Evolutionary conservation across 1,140 invertebrate species (phyloP).

Genomic region (Macrotrachela quadricornifera): DNA sequence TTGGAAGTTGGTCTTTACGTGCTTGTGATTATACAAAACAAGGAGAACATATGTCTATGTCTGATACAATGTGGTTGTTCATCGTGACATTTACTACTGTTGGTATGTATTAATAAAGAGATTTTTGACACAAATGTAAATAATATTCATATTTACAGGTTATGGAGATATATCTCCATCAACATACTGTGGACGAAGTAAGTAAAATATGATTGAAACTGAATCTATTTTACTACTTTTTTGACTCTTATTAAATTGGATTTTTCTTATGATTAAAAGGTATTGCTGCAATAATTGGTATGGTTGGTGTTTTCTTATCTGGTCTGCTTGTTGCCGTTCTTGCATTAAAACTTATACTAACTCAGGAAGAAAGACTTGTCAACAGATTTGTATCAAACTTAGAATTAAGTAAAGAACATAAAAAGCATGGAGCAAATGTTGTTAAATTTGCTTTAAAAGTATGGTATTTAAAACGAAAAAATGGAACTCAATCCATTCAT

Average conservation of each 20-base stretch:
- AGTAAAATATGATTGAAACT: too few species aligned
- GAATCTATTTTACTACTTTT: too few species aligned
- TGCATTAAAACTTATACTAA: constrained; percentile 13
- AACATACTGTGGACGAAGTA: constrained; percentile 80
- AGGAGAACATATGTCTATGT: too few species aligned
- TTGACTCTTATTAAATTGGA: too few species aligned
- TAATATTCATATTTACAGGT: constrained; percentile 30
- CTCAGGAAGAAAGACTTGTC: constrained; percentile 15
- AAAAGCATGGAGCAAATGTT: constrained; percentile 15
- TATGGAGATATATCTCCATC: constrained; percentile 99
- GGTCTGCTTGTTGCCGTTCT: constrained; percentile 26
- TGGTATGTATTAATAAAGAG: constrained; percentile 22
- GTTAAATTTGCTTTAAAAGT: constrained; percentile 20
- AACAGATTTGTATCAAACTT: constrained; percentile 15
- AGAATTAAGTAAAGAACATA: constrained; percentile 13
- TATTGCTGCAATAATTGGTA: constrained; percentile 24
- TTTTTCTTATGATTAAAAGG: too few species aligned
- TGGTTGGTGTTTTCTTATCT: constrained; percentile 14
- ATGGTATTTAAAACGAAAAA: constrained; percentile 13
- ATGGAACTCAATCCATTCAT: background rate
- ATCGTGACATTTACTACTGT: too few species aligned
- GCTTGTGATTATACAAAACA: constrained; percentile 51
- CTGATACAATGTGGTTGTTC: too few species aligned
- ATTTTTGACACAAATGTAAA: too few species aligned
- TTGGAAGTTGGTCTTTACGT: constrained; percentile 89